phyloP scores from a whole-genome alignment of 2,888 invertebrate genomes.

The Sesamia inferens region DNA sequence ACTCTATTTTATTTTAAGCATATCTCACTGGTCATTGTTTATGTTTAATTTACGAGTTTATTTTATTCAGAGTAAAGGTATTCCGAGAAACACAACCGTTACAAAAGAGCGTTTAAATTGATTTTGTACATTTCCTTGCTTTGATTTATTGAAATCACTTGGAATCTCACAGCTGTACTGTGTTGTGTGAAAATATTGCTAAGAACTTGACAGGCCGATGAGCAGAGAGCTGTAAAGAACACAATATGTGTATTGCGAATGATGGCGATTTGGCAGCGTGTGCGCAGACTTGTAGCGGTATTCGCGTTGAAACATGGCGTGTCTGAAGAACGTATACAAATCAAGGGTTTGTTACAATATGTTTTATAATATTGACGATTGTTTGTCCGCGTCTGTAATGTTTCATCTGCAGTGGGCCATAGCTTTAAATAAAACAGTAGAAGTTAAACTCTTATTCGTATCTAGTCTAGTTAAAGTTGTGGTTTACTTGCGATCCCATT shows the following conservation, averaged over 20 bases:
- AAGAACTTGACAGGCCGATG: conserved; percentile 23
- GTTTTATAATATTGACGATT: conserved; percentile 11
- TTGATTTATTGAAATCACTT: conserved; percentile 37
- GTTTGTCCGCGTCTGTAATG: conserved; percentile 1
- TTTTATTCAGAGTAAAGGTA: conserved; percentile 19
- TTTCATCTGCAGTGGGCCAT: background rate
- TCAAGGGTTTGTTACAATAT: conserved; percentile 6
- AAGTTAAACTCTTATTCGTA: too few relatives aligned
- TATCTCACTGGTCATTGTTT: conserved; percentile 1
- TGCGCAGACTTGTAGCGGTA: background rate
- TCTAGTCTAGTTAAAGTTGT: too few relatives aligned
- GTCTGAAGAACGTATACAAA: conserved; percentile 22
- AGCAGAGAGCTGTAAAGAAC: conserved; percentile 16
- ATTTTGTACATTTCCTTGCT: conserved; percentile 26
- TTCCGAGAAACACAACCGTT: conserved; percentile 5
- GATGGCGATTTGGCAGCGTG: conserved; percentile 33
- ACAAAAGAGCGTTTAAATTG: conserved; percentile 11
- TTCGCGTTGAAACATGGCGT: conserved; percentile 14
- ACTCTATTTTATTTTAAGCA: conserved; percentile 26
- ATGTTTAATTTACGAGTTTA: conserved; percentile 29
- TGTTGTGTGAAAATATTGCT: conserved; percentile 33
- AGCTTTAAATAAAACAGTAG: too few relatives aligned
- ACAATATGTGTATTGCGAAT: conserved; percentile 7
- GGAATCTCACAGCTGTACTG: conserved; percentile 31
- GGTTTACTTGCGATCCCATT: too few relatives aligned